phyloP scores from a whole-genome alignment of 2,797 vertebrate species.

The Fratercula arctica region DNA sequence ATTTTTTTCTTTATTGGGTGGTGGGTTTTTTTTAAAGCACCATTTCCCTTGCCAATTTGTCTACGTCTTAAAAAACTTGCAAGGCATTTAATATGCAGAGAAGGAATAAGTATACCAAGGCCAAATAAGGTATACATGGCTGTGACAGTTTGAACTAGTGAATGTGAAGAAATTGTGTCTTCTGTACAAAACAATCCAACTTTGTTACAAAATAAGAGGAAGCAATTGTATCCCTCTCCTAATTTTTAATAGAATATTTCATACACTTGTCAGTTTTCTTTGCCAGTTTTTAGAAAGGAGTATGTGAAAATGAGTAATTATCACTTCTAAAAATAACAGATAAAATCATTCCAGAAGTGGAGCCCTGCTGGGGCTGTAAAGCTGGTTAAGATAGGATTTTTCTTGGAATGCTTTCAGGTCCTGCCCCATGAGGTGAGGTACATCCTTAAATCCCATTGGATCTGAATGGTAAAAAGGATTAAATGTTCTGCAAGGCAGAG shows the following conservation, averaged over 20 bases:
- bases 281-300: background rate
- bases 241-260: background rate
- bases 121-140: background rate
- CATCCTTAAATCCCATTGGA: constrained; percentile 2
- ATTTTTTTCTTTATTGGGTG: background rate
- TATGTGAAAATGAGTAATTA: background rate
- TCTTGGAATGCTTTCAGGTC: background rate
- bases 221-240: background rate
- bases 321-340: constrained; percentile 13
- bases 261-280: background rate
- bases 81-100: background rate
- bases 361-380: background rate
- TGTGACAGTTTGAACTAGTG: background rate
- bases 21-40: background rate
- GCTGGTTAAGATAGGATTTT: background rate
- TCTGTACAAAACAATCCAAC: background rate
- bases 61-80: background rate
- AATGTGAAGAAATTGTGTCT: background rate
- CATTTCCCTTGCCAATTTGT: background rate
- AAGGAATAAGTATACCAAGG: background rate
- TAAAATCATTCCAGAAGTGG: constrained; percentile 5
- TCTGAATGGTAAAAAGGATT: constrained; percentile 45
- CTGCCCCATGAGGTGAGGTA: background rate
- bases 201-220: background rate
- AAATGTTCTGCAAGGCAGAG: constrained; percentile 25